phyloP scores from a whole-genome alignment of 2,113 vertebrate genomes.

The Oxyura jamaicensis region DNA sequence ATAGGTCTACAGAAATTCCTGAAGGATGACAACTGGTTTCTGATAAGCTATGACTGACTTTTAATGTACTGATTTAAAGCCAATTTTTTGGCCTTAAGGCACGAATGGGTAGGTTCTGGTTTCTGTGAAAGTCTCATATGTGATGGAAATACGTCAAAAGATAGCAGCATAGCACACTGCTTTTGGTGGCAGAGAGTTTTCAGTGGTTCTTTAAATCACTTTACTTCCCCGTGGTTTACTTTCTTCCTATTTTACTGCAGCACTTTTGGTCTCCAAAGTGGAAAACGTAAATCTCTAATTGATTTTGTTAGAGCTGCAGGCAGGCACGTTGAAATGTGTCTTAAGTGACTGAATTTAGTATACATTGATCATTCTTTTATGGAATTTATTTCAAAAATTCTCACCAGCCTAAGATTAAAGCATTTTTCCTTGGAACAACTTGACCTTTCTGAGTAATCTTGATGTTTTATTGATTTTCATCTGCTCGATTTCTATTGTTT shows the following conservation, averaged over 20 bases:
- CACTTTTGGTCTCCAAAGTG: not conserved
- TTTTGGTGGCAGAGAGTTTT: not conserved
- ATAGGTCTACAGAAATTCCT: not conserved
- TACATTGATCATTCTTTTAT: not conserved
- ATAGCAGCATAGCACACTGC: not conserved
- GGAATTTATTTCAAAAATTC: constrained; percentile 2
- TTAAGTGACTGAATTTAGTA: not conserved
- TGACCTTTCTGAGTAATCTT: constrained; percentile 50
- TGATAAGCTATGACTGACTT: not conserved
- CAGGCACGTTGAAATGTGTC: not conserved
- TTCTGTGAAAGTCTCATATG: not conserved
- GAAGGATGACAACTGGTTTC: not conserved
- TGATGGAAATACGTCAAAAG: not conserved
- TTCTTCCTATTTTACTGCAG: not conserved
- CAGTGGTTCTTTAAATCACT: not conserved
- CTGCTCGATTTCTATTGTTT: constrained; percentile 36
- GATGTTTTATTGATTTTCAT: constrained; percentile 53
- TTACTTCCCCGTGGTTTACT: not conserved
- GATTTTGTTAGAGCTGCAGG: not conserved
- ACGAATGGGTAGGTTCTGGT: not conserved
- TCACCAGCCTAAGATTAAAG: not conserved
- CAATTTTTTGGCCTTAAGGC: not conserved
- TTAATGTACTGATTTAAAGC: not conserved
- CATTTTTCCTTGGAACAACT: constrained; percentile 11
- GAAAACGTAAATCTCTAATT: constrained; percentile 16